Evolutionary conservation across 2,888 invertebrate genomes (phyloP).

Genomic region (Augochlorella aurata): DNA sequence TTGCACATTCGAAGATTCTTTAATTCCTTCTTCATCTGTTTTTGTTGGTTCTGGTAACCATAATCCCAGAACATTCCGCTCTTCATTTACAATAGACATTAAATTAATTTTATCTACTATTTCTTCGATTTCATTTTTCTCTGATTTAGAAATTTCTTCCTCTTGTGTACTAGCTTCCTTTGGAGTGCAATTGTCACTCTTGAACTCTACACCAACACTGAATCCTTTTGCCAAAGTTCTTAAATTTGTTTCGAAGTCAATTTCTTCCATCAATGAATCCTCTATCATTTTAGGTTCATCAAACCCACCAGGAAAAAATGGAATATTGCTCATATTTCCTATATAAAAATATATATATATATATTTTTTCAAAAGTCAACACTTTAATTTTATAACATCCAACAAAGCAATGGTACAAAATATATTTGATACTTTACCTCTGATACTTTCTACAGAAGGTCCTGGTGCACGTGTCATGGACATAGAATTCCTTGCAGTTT

Average conservation of each 20-base stretch:
- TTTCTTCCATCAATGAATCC: constrained; percentile 58
- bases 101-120: constrained; percentile 83
- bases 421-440: constrained; percentile 83
- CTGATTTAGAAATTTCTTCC: background rate
- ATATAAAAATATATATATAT: constrained; percentile 12
- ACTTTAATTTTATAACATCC: background rate
- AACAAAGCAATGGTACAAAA: background rate
- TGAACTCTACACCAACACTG: constrained; percentile 74
- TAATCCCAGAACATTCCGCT: constrained; percentile 84
- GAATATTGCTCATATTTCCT: constrained; percentile 88
- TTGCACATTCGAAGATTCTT: constrained; percentile 37
- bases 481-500: constrained; percentile 88
- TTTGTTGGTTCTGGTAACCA: constrained; percentile 66
- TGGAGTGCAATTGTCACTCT: constrained; percentile 77
- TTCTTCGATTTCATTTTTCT: constrained; percentile 63
- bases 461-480: constrained; percentile 91
- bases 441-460: constrained; percentile 87
- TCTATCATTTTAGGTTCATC: constrained; percentile 82
- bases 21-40: constrained; percentile 28
- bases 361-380: background rate
- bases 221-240: constrained; percentile 77
- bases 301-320: constrained; percentile 95
- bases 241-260: constrained; percentile 78
- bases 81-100: constrained; percentile 85
- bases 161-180: constrained; percentile 33